phyloP scores from a whole-genome alignment of 2,888 invertebrate species.

The Tenthredo livida region DNA sequence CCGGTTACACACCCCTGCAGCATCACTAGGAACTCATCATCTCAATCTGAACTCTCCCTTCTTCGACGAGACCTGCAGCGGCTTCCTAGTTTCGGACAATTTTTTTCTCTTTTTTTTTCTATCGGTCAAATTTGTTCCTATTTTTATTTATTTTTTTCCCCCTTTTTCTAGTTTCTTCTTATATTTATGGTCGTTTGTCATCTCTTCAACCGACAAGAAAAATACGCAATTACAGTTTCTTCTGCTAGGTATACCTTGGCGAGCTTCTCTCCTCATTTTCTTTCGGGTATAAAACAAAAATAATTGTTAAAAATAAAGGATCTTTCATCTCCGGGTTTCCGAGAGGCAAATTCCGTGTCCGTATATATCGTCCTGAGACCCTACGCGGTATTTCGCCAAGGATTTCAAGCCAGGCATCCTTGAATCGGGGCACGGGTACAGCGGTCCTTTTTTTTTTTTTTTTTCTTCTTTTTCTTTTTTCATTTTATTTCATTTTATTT shows the following conservation, averaged over 20 bases:
- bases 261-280: background rate
- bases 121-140: too few relatives aligned
- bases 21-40: too few relatives aligned
- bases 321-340: background rate
- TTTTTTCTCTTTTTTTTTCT: background rate
- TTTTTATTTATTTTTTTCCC: background rate
- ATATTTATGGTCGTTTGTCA: constrained; percentile 3
- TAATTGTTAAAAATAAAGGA: background rate
- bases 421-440: constrained; percentile 33
- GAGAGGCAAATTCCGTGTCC: background rate
- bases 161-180: background rate
- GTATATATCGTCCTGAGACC: constrained; percentile 16
- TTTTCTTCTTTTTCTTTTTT: background rate
- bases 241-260: too few relatives aligned
- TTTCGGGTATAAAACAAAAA: background rate
- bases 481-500: background rate
- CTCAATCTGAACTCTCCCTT: too few relatives aligned
- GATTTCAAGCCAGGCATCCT: constrained; percentile 24
- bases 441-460: constrained; percentile 18
- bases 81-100: background rate
- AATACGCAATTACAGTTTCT: background rate
- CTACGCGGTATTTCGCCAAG: constrained; percentile 25
- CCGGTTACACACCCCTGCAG: too few relatives aligned
- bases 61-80: background rate
- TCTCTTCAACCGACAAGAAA: background rate